A percentile compares a stretch with the other conserved stretches of the same genome.
phyloP scores from a whole-genome alignment of 1,140 invertebrate genomes.

The Zaprionus gabonicus region DNA sequence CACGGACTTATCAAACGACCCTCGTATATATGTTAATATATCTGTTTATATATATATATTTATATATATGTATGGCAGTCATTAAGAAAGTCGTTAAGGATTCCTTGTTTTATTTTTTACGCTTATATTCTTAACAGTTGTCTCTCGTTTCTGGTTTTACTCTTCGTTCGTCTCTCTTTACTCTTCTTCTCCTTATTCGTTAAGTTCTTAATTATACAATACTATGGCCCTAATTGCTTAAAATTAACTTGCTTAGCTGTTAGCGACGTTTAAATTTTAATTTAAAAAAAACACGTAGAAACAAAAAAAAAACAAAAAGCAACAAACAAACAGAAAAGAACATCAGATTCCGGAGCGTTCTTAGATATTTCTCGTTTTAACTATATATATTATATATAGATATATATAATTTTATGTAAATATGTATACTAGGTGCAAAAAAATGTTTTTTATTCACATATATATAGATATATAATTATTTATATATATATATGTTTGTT shows the following conservation, averaged over 20 bases:
- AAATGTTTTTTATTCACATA: slow-evolving; percentile 12
- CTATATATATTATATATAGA: too few relatives aligned
- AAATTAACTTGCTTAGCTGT: slow-evolving; percentile 45
- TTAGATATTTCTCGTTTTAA: slow-evolving; percentile 12
- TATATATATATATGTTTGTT: not conserved
- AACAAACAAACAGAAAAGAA: slow-evolving; percentile 39
- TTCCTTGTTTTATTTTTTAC: slow-evolving; percentile 55
- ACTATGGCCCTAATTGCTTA: slow-evolving; percentile 65
- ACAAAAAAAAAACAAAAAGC: slow-evolving; percentile 44
- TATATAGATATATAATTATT: slow-evolving; percentile 9
- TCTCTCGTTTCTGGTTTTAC: slow-evolving; percentile 15
- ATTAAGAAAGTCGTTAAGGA: slow-evolving; percentile 82
- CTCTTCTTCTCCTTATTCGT: slow-evolving; percentile 13
- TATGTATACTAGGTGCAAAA: slow-evolving; percentile 51
- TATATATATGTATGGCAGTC: slow-evolving; percentile 73
- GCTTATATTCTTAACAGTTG: slow-evolving; percentile 51
- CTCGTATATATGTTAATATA: slow-evolving; percentile 22
- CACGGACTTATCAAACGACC: too few relatives aligned
- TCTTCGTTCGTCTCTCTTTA: slow-evolving; percentile 26
- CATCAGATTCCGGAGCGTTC: slow-evolving; percentile 13
- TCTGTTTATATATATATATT: slow-evolving; percentile 3
- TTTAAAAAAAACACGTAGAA: slow-evolving; percentile 39
- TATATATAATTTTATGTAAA: slow-evolving; percentile 37
- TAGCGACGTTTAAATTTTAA: slow-evolving; percentile 32
- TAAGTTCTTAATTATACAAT: slow-evolving; percentile 49